These are phyloP conservation scores for Chelon auratus DNA, from an alignment of 2,797 vertebrate genomes.

Conservation along the genomic window DNA sequence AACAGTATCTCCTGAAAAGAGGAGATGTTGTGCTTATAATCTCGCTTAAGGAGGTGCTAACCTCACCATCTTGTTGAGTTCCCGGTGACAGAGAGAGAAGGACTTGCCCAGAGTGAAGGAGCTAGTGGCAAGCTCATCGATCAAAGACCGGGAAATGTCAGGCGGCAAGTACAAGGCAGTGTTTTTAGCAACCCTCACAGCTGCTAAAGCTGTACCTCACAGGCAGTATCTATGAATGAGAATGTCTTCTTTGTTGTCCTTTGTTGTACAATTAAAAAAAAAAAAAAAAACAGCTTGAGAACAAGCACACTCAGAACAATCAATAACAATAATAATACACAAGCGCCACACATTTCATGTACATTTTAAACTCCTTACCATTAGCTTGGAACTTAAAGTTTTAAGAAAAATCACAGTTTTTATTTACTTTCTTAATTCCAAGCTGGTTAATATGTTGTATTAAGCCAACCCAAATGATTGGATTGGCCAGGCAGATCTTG, in stretches of 20 bases:
- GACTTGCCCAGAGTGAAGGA: conserved; percentile 72
- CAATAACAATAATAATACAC: background rate
- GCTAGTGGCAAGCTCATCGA: conserved; percentile 77
- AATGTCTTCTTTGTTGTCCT: conserved; percentile 37
- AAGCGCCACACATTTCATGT: background rate
- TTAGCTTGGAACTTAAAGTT: background rate
- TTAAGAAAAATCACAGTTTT: background rate
- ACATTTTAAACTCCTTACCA: background rate
- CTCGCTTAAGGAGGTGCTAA: conserved; percentile 63
- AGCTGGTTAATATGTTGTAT: background rate
- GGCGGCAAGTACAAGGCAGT: conserved; percentile 66
- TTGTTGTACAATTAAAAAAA: conserved; percentile 37
- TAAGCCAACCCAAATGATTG: too few species aligned
- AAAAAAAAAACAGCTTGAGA: conserved; percentile 18
- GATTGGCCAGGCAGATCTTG: too few species aligned
- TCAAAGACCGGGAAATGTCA: conserved; percentile 80
- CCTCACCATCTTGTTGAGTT: conserved; percentile 67
- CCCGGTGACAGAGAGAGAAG: conserved; percentile 67
- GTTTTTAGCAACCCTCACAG: conserved; percentile 62
- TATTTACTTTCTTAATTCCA: background rate
- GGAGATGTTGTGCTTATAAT: conserved; percentile 48
- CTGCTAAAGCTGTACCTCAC: conserved; percentile 57
- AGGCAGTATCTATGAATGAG: conserved; percentile 39
- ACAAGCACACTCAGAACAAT: conserved; percentile 4
- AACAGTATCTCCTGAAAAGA: conserved; percentile 36